Base-by-base conservation (phyloP, 1,140 invertebrate genomes). In the Nasonia vitripennis region DNA sequence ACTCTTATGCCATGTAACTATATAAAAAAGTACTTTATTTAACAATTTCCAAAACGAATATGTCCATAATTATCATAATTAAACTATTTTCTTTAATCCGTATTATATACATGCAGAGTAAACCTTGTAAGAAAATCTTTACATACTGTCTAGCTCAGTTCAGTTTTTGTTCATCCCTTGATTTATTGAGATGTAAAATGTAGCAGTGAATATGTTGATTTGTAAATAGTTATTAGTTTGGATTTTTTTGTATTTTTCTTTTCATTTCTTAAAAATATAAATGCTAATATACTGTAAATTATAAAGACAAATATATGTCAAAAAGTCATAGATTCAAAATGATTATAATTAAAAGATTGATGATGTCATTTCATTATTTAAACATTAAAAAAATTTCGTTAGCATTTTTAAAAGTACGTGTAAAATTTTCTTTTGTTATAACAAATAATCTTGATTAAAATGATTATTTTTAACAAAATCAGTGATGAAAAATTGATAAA, bases 21-120 rank as follows among this genome's bases (percentile, higher is more conserved):
- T 80, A 20, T 91, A 89, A 90, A 89, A 89, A 90, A 88, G 87
- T 87, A 89, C 87, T 92, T 92, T 92, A 91, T 91, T 90, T 91
- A 92, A 92, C 90, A 77, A 45, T 17, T 62, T 83, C 31, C 71
- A 55, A 55, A 48, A 81, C 2, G 62, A 82, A 82, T 73, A 75
- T 55, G 74, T 81, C 23, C 17, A 34, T 82, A 74, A 55, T 74
- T 14, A 74, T 51, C 12, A 73, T 51, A 17, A 71, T 73, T 73
- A 41, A 68, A 74, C 45, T 17, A 71, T 73, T 51, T 51, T 48
- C 45, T 41, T 73, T 55, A 27, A 55, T n/a, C 27, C 41, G 41
- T 74, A 62, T n/a, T 81, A 41, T 81, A 45, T 62, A 82, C 48
- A 71, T 82, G 62, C 27, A 62, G 12, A 62, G 48, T 45, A 74